Percentiles rank a stretch among this genome's conserved stretches.
Evolutionary conservation across 2,888 invertebrate species (phyloP).

Genomic region (Rotaria sp.): DNA sequence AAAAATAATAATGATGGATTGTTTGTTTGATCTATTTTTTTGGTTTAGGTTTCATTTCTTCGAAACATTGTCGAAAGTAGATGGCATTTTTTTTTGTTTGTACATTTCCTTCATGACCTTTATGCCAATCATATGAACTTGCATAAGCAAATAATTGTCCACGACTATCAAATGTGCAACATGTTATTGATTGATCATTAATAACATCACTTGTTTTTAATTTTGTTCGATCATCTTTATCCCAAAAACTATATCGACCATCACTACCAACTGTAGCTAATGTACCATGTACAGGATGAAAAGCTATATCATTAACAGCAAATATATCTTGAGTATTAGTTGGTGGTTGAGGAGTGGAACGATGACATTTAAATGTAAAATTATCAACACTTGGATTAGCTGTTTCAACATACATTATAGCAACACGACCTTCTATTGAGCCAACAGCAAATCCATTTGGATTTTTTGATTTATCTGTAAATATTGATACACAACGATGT

Average conservation of each 20-base stretch:
- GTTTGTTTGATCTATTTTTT: not conserved
- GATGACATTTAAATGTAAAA: constrained; percentile 98
- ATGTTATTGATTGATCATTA: constrained; percentile 84
- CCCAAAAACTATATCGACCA: constrained; percentile 96
- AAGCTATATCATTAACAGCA: constrained; percentile 80
- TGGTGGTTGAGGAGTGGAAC: constrained; percentile 69
- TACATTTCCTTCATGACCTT: constrained; percentile 88
- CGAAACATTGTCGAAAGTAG: constrained; percentile 61
- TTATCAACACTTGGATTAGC: constrained; percentile 84
- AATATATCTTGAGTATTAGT: constrained; percentile 66
- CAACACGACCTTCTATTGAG: constrained; percentile 91
- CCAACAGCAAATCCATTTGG: constrained; percentile 86
- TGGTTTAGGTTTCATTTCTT: constrained; percentile 36
- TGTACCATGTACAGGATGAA: constrained; percentile 93
- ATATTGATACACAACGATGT: constrained; percentile 83
- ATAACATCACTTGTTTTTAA: constrained; percentile 81
- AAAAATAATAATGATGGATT: not conserved
- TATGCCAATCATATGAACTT: constrained; percentile 86
- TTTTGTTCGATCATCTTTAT: constrained; percentile 95
- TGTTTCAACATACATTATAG: constrained; percentile 91
- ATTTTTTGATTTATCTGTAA: constrained; percentile 71
- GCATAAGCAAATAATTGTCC: constrained; percentile 97
- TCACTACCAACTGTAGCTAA: constrained; percentile 94
- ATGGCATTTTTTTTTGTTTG: constrained; percentile 80
- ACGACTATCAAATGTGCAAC: constrained; percentile 84